Evolutionary conservation across 2,113 vertebrate genomes (phyloP).

Genomic region (Nibea coibor): DNA sequence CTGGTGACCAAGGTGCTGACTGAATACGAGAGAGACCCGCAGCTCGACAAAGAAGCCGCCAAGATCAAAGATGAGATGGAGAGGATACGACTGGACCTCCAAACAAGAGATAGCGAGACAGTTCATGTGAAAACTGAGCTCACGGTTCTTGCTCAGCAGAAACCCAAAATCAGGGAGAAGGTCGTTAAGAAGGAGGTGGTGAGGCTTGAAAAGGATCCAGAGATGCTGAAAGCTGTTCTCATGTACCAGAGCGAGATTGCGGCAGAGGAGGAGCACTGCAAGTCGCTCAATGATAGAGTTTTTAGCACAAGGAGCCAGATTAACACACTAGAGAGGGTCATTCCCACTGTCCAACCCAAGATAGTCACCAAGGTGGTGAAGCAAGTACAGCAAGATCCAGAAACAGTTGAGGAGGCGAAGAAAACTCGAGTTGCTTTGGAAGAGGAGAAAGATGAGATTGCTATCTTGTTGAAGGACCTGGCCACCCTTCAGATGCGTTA

Average conservation of each 20-base stretch:
- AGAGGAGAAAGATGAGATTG: constrained; percentile 85
- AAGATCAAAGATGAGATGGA: constrained; percentile 86
- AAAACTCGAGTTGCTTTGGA: constrained; percentile 84
- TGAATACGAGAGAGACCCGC: constrained; percentile 91
- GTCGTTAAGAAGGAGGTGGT: constrained; percentile 94
- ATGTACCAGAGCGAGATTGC: constrained; percentile 84
- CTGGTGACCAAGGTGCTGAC: constrained; percentile 93
- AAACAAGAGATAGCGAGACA: constrained; percentile 70
- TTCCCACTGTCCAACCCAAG: constrained; percentile 90
- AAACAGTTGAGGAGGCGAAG: constrained; percentile 84
- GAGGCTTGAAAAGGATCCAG: constrained; percentile 91
- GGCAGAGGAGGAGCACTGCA: constrained; percentile 81
- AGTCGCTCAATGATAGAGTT: constrained; percentile 80
- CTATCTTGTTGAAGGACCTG: constrained; percentile 82
- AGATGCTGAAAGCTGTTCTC: constrained; percentile 89
- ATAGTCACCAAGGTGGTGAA: constrained; percentile 92
- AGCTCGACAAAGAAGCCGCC: constrained; percentile 86
- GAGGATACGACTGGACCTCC: constrained; percentile 80
- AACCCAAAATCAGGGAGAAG: constrained; percentile 87
- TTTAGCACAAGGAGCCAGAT: constrained; percentile 84
- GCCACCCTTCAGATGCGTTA: constrained; percentile 82
- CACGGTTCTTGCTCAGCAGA: constrained; percentile 85
- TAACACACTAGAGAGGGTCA: constrained; percentile 88
- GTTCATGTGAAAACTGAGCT: constrained; percentile 86
- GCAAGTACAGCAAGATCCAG: constrained; percentile 89